Base-by-base conservation (phyloP, 1,140 invertebrate genomes). In the Drosophila gunungcola region DNA sequence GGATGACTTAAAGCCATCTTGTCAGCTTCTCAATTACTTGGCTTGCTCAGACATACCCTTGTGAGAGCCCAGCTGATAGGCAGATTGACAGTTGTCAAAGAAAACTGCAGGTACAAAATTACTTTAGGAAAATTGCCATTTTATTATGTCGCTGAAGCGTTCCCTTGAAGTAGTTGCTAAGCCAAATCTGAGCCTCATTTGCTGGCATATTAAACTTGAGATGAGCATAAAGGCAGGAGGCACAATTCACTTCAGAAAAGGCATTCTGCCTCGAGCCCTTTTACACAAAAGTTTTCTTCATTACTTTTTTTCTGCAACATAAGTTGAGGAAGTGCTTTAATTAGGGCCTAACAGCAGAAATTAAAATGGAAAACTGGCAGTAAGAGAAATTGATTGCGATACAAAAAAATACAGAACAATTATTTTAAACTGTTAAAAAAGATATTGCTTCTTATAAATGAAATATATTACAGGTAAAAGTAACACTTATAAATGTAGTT, bases 231-330 rank as follows among this genome's bases (percentile, higher is more conserved):
- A 57, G 39, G 34, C 16, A 25, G 52, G 13, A 38, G 16, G 21
- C 12, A n/a, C 49, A 57, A 70, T 69, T 61, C 36, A 53, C 57
- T 53, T 46, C 34, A 48, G 51, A 83, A 82, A 84, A 60, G 48
- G 70, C 64, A 57, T 62, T 65, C 27, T 36, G 69, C 45, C 56
- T 13, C 29, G 21, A 45, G 27, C 12, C 10, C 12, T 29, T 32
- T 29, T 21, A 9, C 2, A 46, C 43, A 48, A 42, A 57, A 49
- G 13, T 64, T 65, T 65, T 11, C 27, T 32, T 63, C 38, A 60
- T 42, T 60, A 34, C 54, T 5, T 62, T 60, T 60, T 21, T 5
- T 9, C 25, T 32, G 58, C 11, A 36, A 36, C 12, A 6, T 34
- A 38, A 38, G 29, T 43, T 60, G 4, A 7, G 41, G 3, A 45